phyloP scores from a whole-genome alignment of 2,797 vertebrate genomes.

The Liasis olivaceus region DNA sequence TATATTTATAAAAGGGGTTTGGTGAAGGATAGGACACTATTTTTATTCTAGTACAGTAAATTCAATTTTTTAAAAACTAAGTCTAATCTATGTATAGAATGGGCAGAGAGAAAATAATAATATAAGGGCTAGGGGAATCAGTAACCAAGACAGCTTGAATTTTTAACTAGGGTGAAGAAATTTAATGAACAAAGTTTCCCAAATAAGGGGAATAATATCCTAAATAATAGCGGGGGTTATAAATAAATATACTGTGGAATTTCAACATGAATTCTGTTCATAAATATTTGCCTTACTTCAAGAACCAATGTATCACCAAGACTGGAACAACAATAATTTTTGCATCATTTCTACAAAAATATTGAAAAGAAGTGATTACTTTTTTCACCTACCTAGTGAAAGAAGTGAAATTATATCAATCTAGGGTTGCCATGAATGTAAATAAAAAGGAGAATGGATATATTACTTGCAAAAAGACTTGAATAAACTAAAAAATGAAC shows the following conservation, averaged over 20 bases:
- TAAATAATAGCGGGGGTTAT: neutral
- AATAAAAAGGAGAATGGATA: neutral
- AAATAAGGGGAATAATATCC: no score
- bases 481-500: neutral
- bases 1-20: neutral
- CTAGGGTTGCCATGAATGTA: constrained; percentile 35
- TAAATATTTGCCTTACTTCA: neutral
- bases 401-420: constrained; percentile 21
- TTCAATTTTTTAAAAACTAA: neutral
- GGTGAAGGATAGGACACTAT: neutral
- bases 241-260: neutral
- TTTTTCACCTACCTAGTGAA: neutral
- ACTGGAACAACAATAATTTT: neutral
- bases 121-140: no score
- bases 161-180: neutral
- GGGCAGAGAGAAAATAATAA: neutral
- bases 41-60: neutral
- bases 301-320: neutral
- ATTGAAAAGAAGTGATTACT: neutral
- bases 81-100: neutral
- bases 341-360: neutral
- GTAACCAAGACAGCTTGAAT: neutral
- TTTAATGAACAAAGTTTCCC: neutral
- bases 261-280: neutral
- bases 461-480: neutral